Conservation (phyloP, 2,113 vertebrate species). For the Antidorcas marsupialis region DNA sequence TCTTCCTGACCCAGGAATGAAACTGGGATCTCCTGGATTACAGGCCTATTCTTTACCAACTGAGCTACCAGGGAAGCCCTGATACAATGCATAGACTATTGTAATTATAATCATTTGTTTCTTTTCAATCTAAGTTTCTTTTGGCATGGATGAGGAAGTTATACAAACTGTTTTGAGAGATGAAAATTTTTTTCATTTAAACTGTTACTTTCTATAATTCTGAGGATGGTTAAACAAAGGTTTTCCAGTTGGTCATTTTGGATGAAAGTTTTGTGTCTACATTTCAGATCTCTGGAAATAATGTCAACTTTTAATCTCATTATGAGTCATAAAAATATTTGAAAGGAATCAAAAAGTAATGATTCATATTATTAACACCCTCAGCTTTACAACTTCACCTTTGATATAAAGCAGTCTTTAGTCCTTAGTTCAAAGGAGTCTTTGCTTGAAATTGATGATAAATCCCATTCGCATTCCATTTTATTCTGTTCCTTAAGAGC, state of each 20-base stretch:
- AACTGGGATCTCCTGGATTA: not conserved
- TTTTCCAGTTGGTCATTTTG: not conserved
- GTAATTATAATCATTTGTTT: not conserved
- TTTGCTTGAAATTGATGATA: not conserved
- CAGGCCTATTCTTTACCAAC: not conserved
- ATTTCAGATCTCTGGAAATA: conserved; percentile 47
- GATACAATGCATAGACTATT: not conserved
- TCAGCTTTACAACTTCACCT: not conserved
- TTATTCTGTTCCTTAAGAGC: not conserved
- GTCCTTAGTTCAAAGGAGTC: not conserved
- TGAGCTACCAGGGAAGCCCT: not conserved
- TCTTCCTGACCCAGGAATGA: not conserved
- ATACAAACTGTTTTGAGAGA: not conserved
- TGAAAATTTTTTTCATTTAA: not conserved
- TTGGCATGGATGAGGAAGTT: not conserved
- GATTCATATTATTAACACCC: not conserved
- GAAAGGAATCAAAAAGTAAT: conserved; percentile 16
- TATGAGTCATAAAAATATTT: not conserved
- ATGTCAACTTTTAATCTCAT: conserved; percentile 46
- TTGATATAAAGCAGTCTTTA: conserved; percentile 16
- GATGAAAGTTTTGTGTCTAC: not conserved
- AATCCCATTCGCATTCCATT: not conserved
- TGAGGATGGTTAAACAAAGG: not conserved
- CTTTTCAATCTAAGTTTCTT: not conserved
- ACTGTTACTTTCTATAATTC: not conserved